Evolutionary conservation across 92 coral and sea anemone species (phyloP), one percentile per base, ranked within the genome.

Genomic region (Parazoanthus darwini): DNA sequence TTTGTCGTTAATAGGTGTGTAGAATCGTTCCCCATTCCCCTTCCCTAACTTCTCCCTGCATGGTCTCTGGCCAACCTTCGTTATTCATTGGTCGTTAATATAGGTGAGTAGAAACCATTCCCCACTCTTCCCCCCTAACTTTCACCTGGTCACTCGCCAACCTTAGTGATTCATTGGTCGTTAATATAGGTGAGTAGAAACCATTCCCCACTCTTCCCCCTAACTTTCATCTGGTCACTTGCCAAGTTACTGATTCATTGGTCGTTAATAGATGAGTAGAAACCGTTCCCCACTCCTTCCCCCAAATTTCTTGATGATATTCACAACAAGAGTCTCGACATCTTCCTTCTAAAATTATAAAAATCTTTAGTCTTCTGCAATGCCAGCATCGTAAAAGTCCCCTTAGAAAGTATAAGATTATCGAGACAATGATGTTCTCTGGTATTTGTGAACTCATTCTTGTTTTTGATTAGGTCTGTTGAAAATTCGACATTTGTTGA

Each of bases 61-160:
- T 97, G 99, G 99, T 89, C 98, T 13, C 87, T 97, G 66, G 99
- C 96, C 25, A 97, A 97, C 86, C 92, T 95, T n/a, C 95, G 98
- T 67, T 97, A 97, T 86, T 89, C 99, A 39, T 77, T 97, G 82
- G 98, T 97, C n/a, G 92, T 88, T 18, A 96, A 96, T 67, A 6
- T 66, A 93, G 92, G 98, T 96, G 50, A 88, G 98, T 91, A 65
- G 16, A 38, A 33, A 74, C 85, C 6, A 59, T 37, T 68, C 48
- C 70, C 7, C 74, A 66, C 8, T 9, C 39, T 16, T 58, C 82
- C 75, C 77, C 79, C 18, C 46, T 8, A 43, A 13, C 4, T 29
- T 29, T 29, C 33, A 29, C 99, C 63, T 97, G 99, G 99, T 89
- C 98, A 18, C 87, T 97, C 72, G 99, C 96, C 25, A 97, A 97